Base-by-base conservation (phyloP, 92 coral and sea anemone species). In the Heliopora coerulea region DNA sequence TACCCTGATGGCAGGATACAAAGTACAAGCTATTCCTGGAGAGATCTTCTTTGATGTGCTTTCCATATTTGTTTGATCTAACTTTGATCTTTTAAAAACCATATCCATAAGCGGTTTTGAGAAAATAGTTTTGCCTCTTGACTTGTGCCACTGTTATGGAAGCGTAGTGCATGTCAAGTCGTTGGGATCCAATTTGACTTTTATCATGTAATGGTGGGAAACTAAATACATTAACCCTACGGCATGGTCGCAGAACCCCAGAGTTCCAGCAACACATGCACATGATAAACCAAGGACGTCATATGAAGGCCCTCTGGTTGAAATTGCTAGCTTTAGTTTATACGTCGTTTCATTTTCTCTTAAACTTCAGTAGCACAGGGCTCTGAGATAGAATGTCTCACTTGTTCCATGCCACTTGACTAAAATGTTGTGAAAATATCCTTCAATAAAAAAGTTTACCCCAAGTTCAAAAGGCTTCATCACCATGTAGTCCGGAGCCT, bases 111-210 rank as follows among this genome's bases (percentile, higher is more conserved):
- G 31, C 42, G 86, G 86, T 41, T 82, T 83, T 33, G 86, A 41
- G 0, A 73, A 56, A 6, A 67, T 67, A 0, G 9, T 67, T 34
- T 32, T 76, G 20, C 78, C 82, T 35, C 79, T 68, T 7, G 79
- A 79, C 67, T 68, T 68, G 23, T 83, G 78, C 86, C 86, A 83
- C 79, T 77, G 83, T 46, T 83, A 78, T 32, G 86, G 82, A 31
- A 75, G 81, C 57, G 81, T 64, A 23, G 82, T 82, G 62, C 78
- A 65, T 26, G 57, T 65, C 59, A 75, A 56, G 27, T 75, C 82
- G 56, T 78, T 74, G 0, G 79, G 79, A 25, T 78, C 23, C 4
- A 10, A 10, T 42, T 82, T 82, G 28, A 30, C 37, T 30, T 82
- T 82, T 28, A 77, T 67, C 46, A 68, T 29, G 83, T 41, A 75